phyloP scores from a whole-genome alignment of 2,113 vertebrate species.

The Heloderma charlesbogerti region DNA sequence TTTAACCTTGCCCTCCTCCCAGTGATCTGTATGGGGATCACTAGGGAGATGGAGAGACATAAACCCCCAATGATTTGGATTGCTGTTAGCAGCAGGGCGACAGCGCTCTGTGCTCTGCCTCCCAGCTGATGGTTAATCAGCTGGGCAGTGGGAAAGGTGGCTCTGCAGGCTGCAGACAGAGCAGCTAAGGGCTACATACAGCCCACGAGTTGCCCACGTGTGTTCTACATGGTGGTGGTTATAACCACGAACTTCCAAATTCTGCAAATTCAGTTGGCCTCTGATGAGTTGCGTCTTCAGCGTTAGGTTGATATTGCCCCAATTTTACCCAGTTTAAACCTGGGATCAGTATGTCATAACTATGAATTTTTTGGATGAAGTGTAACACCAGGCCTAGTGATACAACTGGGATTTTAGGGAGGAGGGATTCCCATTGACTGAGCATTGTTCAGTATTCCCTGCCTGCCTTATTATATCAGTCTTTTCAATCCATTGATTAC shows the following conservation, averaged over 20 bases:
- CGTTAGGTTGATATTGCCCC: not conserved
- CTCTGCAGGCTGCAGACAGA: too few relatives aligned
- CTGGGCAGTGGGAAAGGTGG: too few relatives aligned
- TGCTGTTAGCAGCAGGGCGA: too few relatives aligned
- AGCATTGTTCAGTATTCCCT: not conserved
- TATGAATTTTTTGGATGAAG: not conserved
- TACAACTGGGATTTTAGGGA: not conserved
- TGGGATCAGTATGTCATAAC: not conserved
- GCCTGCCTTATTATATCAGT: not conserved
- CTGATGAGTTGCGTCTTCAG: not conserved
- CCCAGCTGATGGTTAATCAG: too few relatives aligned
- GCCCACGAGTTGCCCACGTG: too few relatives aligned
- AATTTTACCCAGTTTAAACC: not conserved
- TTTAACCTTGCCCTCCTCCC: too few relatives aligned
- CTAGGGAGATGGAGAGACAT: too few relatives aligned
- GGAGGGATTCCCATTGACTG: not conserved
- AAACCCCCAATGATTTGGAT: too few relatives aligned
- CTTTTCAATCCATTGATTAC: not conserved
- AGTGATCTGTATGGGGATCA: too few relatives aligned
- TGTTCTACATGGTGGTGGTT: too few relatives aligned
- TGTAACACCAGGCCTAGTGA: not conserved
- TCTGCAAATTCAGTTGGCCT: not conserved
- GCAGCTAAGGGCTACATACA: too few relatives aligned
- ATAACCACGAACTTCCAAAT: not conserved
- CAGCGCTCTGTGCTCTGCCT: too few relatives aligned